Conservation (phyloP, 2,113 vertebrate genomes). For the Poecilia latipinna region DNA sequence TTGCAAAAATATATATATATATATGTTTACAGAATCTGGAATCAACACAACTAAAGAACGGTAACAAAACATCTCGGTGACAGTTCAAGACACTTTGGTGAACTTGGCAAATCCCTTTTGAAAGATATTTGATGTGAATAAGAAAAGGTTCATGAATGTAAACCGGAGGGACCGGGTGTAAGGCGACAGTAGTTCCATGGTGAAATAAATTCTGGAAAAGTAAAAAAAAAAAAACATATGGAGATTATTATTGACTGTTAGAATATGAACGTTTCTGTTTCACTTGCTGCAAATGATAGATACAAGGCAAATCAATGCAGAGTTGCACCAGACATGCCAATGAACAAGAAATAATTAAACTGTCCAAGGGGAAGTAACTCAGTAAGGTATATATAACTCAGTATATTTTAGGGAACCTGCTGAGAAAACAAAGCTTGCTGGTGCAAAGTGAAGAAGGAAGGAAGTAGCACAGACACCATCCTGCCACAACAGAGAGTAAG, state of each 20-base stretch:
- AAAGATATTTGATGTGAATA: slow-evolving; percentile 16
- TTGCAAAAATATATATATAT: background rate
- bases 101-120: slow-evolving; percentile 19
- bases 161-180: slow-evolving; percentile 24
- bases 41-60: slow-evolving; percentile 1
- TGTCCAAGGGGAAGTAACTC: no score
- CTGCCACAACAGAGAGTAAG: background rate
- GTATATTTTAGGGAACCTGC: background rate
- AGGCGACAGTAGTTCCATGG: slow-evolving; percentile 20
- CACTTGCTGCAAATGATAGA: background rate
- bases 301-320: no score
- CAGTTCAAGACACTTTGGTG: slow-evolving; percentile 16
- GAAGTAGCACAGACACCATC: background rate
- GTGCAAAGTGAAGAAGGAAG: background rate
- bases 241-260: slow-evolving; percentile 6
- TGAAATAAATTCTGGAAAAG: slow-evolving; percentile 25
- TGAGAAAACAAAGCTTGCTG: background rate
- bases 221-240: background rate
- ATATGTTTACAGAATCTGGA: background rate
- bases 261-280: background rate
- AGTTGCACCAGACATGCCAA: no score
- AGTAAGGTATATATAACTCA: no score
- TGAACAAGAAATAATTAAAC: no score
- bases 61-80: slow-evolving; percentile 1
- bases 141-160: slow-evolving; percentile 40